Base-by-base conservation (phyloP, 2,888 invertebrate genomes). In the Epirrhoe alternata region DNA sequence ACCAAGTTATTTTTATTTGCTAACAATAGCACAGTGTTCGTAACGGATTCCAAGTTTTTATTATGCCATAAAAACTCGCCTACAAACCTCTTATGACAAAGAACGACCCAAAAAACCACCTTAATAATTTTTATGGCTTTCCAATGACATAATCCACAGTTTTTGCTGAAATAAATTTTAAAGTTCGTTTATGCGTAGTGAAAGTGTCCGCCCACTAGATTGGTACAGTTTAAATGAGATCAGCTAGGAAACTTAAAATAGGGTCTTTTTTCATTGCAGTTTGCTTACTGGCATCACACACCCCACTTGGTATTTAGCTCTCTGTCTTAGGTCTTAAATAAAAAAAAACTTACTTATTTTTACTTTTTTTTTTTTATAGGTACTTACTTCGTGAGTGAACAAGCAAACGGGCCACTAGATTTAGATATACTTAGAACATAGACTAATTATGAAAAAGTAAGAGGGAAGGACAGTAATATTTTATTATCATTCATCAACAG, bases 171-270 rank as follows among this genome's bases (percentile, higher is more conserved):
- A 78, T 75, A 74, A 69, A 64, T 54, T 58, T 64, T 61, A 57
- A 70, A 70, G 54, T 54, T 63, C 65, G 68, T 76, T 76, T 70
- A 66, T 31, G 52, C 69, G 74, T 68, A 68, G 80, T 77, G 79
- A 83, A 82, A 85, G 80, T 82, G 74, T 68, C 75, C 78, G 76
- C 81, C 82, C 76, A 80, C 79, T 72, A 72, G 72, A 70, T 50
- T 75, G 75, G 8, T 8, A n/a, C 57, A 64, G 64, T 17, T 17
- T 35, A 47, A 31, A 35, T 35, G 0, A n/a, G 35, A 16, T 47
- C 35, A 55, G 63, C 51, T 56, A 52, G 54, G 6, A 6, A 35
- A 52, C 50, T 62, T 8, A n/a, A 7, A 17, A 10, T 5, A 35
- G n/a, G n/a, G n/a, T n/a, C n/a, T 35, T 35, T 35, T 35, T 8